phyloP scores from a whole-genome alignment of 2,113 vertebrate genomes.

The Macroglossus sobrinus region DNA sequence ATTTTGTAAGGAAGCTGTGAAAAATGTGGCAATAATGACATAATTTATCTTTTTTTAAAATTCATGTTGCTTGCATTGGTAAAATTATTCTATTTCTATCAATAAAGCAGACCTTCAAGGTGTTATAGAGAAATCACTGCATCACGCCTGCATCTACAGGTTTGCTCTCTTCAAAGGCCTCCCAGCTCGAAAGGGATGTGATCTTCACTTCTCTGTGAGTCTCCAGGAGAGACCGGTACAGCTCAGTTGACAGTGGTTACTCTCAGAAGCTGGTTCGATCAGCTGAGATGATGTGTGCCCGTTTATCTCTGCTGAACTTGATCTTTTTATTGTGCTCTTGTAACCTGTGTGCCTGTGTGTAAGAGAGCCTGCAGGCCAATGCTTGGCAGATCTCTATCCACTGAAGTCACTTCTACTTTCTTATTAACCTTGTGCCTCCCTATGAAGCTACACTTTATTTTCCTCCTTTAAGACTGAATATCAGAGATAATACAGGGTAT shows the following conservation, averaged over 20 bases:
- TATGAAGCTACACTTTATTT: not conserved
- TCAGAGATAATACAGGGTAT: not conserved
- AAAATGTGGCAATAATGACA: conserved; percentile 8
- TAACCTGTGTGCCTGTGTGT: not conserved
- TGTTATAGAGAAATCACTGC: not conserved
- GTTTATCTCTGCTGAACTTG: conserved; percentile 70
- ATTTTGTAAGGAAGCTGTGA: not conserved
- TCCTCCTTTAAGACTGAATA: not conserved
- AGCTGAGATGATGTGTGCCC: conserved; percentile 38
- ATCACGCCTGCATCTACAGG: not conserved
- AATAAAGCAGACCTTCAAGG: conserved; percentile 35
- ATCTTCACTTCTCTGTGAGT: conserved; percentile 41
- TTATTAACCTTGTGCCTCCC: not conserved
- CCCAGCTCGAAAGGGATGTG: conserved; percentile 6
- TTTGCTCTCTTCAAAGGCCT: conserved; percentile 36
- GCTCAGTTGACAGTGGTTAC: conserved; percentile 25
- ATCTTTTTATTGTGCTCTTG: conserved; percentile 59
- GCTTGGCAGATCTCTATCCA: conserved; percentile 49
- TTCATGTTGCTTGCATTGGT: conserved; percentile 1
- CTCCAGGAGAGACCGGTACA: conserved; percentile 3
- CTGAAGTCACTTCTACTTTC: conserved; percentile 59
- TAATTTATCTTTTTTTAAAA: conserved; percentile 32
- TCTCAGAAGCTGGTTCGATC: conserved; percentile 59
- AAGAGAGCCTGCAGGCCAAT: conserved; percentile 54
- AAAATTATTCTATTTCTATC: conserved; percentile 30